phyloP scores from a whole-genome alignment of 1,140 invertebrate genomes.

The Agrypnia vestita region DNA sequence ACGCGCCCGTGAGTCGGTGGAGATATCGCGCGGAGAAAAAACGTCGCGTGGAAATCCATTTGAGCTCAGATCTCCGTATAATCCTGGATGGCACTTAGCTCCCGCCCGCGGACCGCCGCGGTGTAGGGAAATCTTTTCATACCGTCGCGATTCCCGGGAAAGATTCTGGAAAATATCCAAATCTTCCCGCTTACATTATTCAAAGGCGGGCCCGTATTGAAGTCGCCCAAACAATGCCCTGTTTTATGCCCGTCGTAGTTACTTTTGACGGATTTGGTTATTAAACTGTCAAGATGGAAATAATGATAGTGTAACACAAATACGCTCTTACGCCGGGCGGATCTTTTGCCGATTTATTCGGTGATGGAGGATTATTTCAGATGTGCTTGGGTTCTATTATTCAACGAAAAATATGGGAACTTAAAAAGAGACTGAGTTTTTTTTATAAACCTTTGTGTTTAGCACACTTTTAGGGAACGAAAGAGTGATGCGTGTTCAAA shows the following conservation, averaged over 20 bases:
- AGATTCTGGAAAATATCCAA: slow-evolving; percentile 23
- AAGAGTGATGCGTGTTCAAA: no score
- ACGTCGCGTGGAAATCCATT: slow-evolving; percentile 15
- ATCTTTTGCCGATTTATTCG: no score
- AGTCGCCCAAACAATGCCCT: slow-evolving; percentile 26
- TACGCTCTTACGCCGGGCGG: background rate
- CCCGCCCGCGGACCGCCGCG: background rate
- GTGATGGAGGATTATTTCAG: no score
- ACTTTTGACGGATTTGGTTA: slow-evolving; percentile 8
- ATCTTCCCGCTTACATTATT: slow-evolving; percentile 22
- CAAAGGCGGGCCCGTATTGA: background rate
- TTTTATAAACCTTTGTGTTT: no score
- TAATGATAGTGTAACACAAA: background rate
- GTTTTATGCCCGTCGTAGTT: no score
- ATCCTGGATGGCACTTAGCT: background rate
- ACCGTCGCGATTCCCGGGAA: no score
- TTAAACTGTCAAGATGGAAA: slow-evolving; percentile 12
- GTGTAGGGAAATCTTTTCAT: background rate
- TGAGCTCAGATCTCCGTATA: background rate
- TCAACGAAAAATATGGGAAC: no score
- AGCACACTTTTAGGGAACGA: no score
- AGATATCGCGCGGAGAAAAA: background rate
- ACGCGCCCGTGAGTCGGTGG: background rate
- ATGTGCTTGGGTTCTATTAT: no score
- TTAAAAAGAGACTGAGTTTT: no score